A percentile compares a stretch with the other conserved stretches of the same genome.
phyloP scores from a whole-genome alignment of 2,113 vertebrate species.

The Empidonax traillii region DNA sequence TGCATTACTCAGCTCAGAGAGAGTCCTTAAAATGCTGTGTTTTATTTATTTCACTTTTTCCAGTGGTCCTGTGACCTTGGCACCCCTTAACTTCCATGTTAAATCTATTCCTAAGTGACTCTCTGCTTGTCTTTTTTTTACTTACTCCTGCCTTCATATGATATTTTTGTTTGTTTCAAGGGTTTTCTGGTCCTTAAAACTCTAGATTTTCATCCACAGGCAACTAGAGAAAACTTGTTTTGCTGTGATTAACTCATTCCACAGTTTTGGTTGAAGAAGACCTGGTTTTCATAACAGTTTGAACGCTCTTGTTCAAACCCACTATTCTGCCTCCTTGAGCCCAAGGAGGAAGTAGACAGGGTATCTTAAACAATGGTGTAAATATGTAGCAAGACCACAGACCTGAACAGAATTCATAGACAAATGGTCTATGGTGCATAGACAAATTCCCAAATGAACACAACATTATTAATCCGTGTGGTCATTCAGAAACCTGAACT shows the following conservation, averaged over 20 bases:
- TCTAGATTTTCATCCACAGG: not conserved
- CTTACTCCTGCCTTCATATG: not conserved
- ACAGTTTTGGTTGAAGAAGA: not conserved
- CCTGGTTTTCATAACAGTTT: not conserved
- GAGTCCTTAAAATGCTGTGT: not conserved
- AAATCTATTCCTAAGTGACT: not conserved
- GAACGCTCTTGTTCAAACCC: not conserved
- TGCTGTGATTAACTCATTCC: not conserved
- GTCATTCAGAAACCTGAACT: conserved; percentile 19
- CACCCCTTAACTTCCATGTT: not conserved
- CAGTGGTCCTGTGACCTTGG: not conserved
- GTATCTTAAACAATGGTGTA: not conserved
- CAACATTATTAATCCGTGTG: not conserved
- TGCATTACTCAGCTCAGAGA: not conserved
- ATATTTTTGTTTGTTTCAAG: not conserved
- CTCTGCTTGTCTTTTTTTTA: not conserved
- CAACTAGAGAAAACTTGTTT: not conserved
- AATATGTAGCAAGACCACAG: not conserved
- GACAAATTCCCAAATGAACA: not conserved
- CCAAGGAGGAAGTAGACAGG: not conserved
- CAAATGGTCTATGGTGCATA: not conserved
- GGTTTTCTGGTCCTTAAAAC: not conserved
- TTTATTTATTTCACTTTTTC: not conserved
- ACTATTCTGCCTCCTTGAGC: not conserved
- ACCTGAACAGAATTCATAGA: not conserved